Base-by-base conservation (phyloP, 2,797 vertebrate genomes). In the Salarias fasciatus region DNA sequence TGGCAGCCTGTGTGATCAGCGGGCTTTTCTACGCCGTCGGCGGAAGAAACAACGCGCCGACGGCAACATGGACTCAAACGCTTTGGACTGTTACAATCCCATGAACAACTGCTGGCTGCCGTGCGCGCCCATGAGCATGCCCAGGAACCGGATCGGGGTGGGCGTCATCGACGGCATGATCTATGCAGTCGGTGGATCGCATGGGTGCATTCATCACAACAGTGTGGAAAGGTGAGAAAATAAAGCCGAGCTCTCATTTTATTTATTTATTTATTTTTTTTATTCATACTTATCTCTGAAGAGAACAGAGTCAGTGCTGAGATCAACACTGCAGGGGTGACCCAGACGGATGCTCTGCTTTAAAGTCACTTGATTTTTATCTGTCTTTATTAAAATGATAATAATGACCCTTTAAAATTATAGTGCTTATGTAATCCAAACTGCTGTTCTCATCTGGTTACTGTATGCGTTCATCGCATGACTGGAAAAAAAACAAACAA, bases 71-170 rank as follows among this genome's bases (percentile, higher is more conserved):
- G 97, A 98, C 86, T 96, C 97, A 0, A 94, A 88, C 0, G 89
- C 95, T 1, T 72, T 98, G 68, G 96, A 98, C 63, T 97, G 95
- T 61, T 98, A 97, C 86, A 98, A 98, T 69, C 97, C 96, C 18
- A 95, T 99, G 94, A 98, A 95, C 83, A 95, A 98, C 87, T 94
- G 91, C 69, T 98, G 97, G 97, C 91, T 94, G 0, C 94, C 95
- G 0, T 98, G 96, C 1, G 90, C 96, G 0, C 89, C 95, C 1
- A 97, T 98, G 96, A 97, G 95, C 0, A 94, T 97, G 0, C 95
- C 97, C 0, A 91, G 97, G 3, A 99, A 99, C 87, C 89, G 97
- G 3, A 96, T 98, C 0, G 97, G 96, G 0, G 92, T 97, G 0
- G 96, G 95, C 0, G 96, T 98, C 58, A 98, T 98, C 3, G 97